Conservation (phyloP, 2,888 invertebrate species). For the Conistra vaccinii region DNA sequence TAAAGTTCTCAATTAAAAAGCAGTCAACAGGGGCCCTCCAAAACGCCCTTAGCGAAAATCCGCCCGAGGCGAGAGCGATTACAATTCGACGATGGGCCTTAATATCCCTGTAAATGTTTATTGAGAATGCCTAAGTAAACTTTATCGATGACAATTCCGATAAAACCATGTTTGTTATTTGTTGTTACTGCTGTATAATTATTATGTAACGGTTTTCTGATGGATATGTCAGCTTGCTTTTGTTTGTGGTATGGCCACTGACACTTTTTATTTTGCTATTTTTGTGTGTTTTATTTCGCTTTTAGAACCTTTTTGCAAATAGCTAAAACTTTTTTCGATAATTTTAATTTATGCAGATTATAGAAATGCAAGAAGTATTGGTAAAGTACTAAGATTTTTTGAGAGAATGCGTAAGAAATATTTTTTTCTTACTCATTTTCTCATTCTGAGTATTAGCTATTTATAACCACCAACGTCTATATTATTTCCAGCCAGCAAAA, state of each 20-base stretch:
- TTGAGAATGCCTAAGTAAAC: constrained; percentile 81
- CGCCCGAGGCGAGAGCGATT: constrained; percentile 82
- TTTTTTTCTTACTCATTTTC: not conserved
- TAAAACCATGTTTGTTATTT: constrained; percentile 63
- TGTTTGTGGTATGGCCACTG: not conserved
- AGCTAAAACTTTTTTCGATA: not conserved
- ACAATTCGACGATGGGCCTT: constrained; percentile 68
- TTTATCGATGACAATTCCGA: constrained; percentile 79
- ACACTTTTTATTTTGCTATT: not conserved
- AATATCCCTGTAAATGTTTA: constrained; percentile 77
- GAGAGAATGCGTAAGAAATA: not conserved
- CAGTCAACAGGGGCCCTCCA: constrained; percentile 72
- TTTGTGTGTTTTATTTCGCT: not conserved
- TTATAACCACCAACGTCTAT: constrained; percentile 14
- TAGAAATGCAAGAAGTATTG: not conserved
- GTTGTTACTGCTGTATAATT: constrained; percentile 54
- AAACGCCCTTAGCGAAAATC: constrained; percentile 68
- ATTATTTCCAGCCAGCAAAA: constrained; percentile 41
- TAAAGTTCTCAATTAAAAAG: constrained; percentile 79
- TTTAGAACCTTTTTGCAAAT: not conserved
- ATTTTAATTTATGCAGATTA: not conserved
- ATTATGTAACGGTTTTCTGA: constrained; percentile 63
- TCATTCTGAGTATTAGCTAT: not conserved
- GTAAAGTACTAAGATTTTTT: not conserved
- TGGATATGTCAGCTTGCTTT: constrained; percentile 21